These are phyloP conservation scores for Theristicus caerulescens DNA, from an alignment of 2,113 vertebrate species.

Conservation along the genomic window DNA sequence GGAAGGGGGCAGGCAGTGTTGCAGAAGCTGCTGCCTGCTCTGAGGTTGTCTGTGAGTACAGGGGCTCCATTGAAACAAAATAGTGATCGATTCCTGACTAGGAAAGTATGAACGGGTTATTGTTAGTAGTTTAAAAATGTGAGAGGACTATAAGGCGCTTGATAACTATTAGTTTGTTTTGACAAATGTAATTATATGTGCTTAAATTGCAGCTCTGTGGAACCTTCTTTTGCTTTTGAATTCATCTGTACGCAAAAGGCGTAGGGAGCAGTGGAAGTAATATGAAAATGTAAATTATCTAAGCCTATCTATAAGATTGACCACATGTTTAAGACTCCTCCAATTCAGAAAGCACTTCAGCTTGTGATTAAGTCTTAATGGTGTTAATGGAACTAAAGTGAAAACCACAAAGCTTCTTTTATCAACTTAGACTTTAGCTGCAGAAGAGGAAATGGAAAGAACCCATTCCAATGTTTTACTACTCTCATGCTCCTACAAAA, in stretches of 20 bases:
- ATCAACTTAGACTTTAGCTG: background rate
- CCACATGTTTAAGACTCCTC: background rate
- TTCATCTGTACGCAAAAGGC: background rate
- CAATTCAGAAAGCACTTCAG: background rate
- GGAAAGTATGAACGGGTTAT: background rate
- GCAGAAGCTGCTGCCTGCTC: background rate
- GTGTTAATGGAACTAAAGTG: background rate
- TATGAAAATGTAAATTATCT: background rate
- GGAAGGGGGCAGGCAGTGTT: background rate
- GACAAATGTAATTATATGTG: background rate
- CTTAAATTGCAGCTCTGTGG: background rate
- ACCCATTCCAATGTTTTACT: background rate
- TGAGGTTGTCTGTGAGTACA: background rate
- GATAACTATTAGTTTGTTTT: background rate
- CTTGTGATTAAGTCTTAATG: background rate
- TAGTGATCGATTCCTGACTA: background rate
- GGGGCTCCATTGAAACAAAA: background rate
- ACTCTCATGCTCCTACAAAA: background rate
- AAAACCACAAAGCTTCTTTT: background rate
- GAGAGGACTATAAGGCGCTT: background rate
- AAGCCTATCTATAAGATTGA: background rate
- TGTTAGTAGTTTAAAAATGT: background rate
- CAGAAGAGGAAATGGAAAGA: background rate
- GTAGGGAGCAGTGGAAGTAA: background rate
- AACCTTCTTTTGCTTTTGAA: background rate